Percentiles rank a stretch among this genome's conserved stretches.
Evolutionary conservation across 2,888 invertebrate species (phyloP).

Genomic region (Emmelina monodactyla): DNA sequence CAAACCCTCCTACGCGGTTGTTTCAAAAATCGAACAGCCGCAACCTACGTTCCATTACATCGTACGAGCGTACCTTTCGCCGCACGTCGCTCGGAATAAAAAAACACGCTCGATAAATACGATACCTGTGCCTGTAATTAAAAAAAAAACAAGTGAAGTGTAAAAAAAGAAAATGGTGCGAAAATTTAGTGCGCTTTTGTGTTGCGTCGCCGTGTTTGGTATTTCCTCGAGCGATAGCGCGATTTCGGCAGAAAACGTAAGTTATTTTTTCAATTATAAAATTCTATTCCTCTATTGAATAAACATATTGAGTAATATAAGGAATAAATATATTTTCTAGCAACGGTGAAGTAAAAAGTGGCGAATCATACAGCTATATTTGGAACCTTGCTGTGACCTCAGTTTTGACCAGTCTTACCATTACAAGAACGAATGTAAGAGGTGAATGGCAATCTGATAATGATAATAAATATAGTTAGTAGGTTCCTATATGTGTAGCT

Average conservation of each 20-base stretch:
- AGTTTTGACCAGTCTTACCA: constrained; percentile 1
- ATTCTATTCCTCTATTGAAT: not conserved
- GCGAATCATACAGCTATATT: constrained; percentile 3
- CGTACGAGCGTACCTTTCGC: constrained; percentile 50
- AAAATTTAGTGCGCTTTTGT: constrained; percentile 48
- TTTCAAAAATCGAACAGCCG: constrained; percentile 58
- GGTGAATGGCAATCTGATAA: not conserved
- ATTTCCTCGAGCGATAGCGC: constrained; percentile 52
- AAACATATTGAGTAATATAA: not conserved
- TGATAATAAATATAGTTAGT: too few species aligned
- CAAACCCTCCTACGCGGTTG: constrained; percentile 65
- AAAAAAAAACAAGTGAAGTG: constrained; percentile 2
- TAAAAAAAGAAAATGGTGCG: constrained; percentile 42
- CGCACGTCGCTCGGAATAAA: constrained; percentile 23
- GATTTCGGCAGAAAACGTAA: constrained; percentile 50
- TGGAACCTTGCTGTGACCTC: constrained; percentile 1
- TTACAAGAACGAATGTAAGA: not conserved
- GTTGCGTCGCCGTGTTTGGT: constrained; percentile 49
- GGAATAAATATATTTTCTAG: constrained; percentile 1
- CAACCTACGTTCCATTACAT: constrained; percentile 36
- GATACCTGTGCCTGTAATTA: constrained; percentile 5
- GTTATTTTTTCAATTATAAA: too few species aligned
- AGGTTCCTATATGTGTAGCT: too few species aligned
- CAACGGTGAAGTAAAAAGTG: constrained; percentile 4
- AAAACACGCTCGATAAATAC: not conserved